Conservation (phyloP, 1,140 invertebrate species). For the Orchesella cincta region DNA sequence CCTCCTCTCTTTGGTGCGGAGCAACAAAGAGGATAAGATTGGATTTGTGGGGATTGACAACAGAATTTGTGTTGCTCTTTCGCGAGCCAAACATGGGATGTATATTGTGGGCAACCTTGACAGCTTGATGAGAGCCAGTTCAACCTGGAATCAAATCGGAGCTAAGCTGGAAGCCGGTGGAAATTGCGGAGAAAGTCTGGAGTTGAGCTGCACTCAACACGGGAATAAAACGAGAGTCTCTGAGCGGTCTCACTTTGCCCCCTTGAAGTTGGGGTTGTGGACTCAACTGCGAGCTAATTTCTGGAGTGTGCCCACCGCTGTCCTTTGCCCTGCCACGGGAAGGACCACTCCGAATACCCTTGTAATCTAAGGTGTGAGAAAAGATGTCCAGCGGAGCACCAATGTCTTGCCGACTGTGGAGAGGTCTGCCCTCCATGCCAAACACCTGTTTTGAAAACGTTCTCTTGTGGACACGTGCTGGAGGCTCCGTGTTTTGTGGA, state of each 20-base stretch:
- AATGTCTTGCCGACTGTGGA: neutral
- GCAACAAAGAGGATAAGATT: slow-evolving; percentile 57
- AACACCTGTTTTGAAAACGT: neutral
- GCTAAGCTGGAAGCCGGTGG: slow-evolving; percentile 48
- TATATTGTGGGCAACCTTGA: slow-evolving; percentile 63
- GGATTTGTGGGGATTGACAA: slow-evolving; percentile 63
- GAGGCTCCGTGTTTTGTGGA: neutral
- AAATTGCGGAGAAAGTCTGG: slow-evolving; percentile 53
- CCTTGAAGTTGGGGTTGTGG: slow-evolving; percentile 46
- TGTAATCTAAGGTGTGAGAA: too few relatives aligned
- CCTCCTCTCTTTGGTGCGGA: slow-evolving; percentile 62
- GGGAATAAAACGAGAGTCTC: slow-evolving; percentile 45
- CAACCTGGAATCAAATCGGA: slow-evolving; percentile 51
- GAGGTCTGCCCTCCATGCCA: slow-evolving; percentile 13
- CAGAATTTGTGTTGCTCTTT: slow-evolving; percentile 62
- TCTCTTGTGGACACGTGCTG: slow-evolving; percentile 28
- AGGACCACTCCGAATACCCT: too few relatives aligned
- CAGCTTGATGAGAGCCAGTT: slow-evolving; percentile 52
- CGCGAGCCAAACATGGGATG: slow-evolving; percentile 54
- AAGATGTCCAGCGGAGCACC: slow-evolving; percentile 8
- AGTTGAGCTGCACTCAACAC: slow-evolving; percentile 50
- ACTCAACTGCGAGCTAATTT: slow-evolving; percentile 28
- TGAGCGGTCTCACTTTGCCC: slow-evolving; percentile 33
- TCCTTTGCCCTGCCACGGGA: slow-evolving; percentile 50
- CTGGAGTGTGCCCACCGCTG: slow-evolving; percentile 52